These are phyloP conservation scores for Threskiornis aethiopicus DNA, from an alignment of 2,797 vertebrate genomes.

Conservation along the genomic window DNA sequence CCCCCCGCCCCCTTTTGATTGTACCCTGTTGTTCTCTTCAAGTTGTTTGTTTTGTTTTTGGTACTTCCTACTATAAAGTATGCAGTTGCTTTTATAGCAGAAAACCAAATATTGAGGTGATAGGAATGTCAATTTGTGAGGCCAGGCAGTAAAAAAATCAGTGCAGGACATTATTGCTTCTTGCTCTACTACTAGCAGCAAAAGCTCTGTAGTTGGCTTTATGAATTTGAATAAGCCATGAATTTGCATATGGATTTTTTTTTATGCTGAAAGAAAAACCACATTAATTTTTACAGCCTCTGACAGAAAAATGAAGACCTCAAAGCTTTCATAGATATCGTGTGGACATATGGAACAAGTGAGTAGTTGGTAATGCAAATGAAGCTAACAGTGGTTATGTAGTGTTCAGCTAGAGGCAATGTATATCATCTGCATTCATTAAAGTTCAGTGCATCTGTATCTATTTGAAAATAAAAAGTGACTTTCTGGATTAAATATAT, in stretches of 20 bases:
- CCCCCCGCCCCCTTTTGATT: too few relatives aligned
- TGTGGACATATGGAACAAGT: conserved; percentile 25
- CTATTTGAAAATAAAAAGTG: background rate
- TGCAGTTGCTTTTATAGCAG: background rate
- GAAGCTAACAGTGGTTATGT: background rate
- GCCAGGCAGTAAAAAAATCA: background rate
- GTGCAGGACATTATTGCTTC: background rate
- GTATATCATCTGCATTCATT: background rate
- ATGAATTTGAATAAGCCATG: conserved; percentile 14
- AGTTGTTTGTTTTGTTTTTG: background rate
- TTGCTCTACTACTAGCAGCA: background rate
- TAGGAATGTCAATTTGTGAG: background rate
- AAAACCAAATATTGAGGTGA: background rate
- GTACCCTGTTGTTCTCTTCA: background rate
- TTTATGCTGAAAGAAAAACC: background rate
- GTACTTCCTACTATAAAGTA: background rate
- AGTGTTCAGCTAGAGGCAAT: background rate
- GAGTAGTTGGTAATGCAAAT: conserved; percentile 29
- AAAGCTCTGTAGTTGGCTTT: background rate
- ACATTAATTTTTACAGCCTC: background rate
- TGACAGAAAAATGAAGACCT: conserved; percentile 54
- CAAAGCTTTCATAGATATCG: background rate
- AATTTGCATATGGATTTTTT: background rate
- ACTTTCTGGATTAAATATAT: background rate
- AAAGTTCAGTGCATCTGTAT: background rate